Evolutionary conservation across 2,888 invertebrate species (phyloP), one percentile per base, ranked within the genome.

Genomic region (Alviniconcha strummeri): DNA sequence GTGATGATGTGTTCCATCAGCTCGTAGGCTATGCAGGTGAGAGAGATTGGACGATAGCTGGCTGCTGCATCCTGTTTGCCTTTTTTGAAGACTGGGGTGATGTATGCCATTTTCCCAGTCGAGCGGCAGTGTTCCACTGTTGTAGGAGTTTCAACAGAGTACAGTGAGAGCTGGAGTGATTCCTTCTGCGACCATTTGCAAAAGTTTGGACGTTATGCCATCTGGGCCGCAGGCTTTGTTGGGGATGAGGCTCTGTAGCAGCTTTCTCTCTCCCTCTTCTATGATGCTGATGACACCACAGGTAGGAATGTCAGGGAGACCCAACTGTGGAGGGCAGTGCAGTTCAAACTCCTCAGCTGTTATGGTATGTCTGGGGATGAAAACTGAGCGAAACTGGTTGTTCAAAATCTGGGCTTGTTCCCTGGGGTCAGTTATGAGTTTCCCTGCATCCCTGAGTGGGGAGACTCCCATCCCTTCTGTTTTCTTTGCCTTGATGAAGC

Each of bases 371-470:
- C 17, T 72, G 52, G 74, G 74, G 74, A 3, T 72, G 74, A 72
- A 72, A 15, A 72, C 74, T 11, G 74, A 72, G 74, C 17, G 74
- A 5, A 2, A 72, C 74, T 72, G 74, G 74, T 9, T 72, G 74
- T 72, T 72, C 74, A 72, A 72, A n/a, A 72, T 72, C n/a, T 72
- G 74, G 9, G 74, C 74, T 11, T 9, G n/a, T 52, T n/a, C 36
- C 36, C 36, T 36, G 36, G 36, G 36, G 36, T 36, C 36, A 36
- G 36, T 36, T 72, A n/a, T 52, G 74, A 72, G 11, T 72, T 72
- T 72, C 74, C 74, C 74, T 11, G 74, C 74, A 1, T 72, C 74
- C 17, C 4, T 64, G 15, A 64, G 11, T 72, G 74, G 74, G 17
- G 74, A 64, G 64, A 64, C 64, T 9, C 64, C 64, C 64, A 64